These are phyloP conservation scores for Pseudorectes ferrugineus DNA, from an alignment of 2,113 vertebrate species.

Conservation along the genomic window DNA sequence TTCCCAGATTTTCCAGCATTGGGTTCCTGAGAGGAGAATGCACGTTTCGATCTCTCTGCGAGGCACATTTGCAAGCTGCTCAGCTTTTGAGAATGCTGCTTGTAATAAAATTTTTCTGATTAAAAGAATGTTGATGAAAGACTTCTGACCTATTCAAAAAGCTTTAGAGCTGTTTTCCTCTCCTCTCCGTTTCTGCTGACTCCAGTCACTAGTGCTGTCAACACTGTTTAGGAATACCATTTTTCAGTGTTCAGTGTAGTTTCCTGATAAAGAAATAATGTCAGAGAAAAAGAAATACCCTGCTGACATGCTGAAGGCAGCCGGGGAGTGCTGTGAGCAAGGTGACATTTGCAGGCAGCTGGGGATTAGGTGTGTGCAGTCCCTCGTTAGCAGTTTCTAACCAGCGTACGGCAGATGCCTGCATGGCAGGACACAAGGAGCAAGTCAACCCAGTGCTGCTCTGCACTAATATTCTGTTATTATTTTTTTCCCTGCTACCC, in stretches of 20 bases:
- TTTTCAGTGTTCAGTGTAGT: background rate
- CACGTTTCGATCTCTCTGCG: fast-evolving
- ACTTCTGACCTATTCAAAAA: background rate
- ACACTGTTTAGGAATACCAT: background rate
- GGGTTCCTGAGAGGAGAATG: background rate
- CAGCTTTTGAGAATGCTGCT: background rate
- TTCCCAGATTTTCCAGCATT: background rate
- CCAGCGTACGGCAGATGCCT: background rate
- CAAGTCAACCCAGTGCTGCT: background rate
- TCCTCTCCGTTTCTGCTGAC: background rate
- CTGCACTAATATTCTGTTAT: background rate
- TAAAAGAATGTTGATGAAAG: background rate
- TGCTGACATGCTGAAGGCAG: background rate
- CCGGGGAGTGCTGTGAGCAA: background rate
- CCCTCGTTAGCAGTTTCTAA: background rate
- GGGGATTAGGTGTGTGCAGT: background rate
- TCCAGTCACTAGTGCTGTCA: background rate
- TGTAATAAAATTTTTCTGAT: background rate
- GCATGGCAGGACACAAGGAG: background rate
- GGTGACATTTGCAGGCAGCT: background rate
- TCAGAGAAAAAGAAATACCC: background rate
- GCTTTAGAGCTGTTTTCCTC: background rate
- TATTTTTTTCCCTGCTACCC: background rate
- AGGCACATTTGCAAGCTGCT: background rate
- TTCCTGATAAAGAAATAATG: background rate